Evolutionary conservation across 2,113 vertebrate genomes (phyloP), one percentile per base, ranked within the genome.

Genomic region (Aptenodytes forsteri): DNA sequence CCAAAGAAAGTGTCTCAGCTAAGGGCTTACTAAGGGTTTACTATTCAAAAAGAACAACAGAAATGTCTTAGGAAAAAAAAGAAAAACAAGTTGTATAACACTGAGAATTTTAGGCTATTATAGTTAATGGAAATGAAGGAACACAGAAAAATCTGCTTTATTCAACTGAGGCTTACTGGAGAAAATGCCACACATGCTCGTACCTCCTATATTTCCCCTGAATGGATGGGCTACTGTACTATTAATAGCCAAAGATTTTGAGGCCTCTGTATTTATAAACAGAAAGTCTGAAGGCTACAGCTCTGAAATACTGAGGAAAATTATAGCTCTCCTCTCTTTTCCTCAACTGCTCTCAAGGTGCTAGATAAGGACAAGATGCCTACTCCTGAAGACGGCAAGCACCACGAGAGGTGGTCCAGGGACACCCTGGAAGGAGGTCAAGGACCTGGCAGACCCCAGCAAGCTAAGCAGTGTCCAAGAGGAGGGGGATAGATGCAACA

Each of bases 401-500:
- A 36, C 6, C 16, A 21, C 7, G 25, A 30, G 9, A 3, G 2
- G 10, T 9, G 25, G 29, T 9, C 27, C 8, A 27, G 3, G 11
- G 17, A 15, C 2, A 16, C 14, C 18, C 40, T 66, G n/a, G 7
- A 46, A 62, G 32, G 46, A 61, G 3, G 11, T n/a, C 20, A 42
- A 56, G 20, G 34, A 61, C 5, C 26, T 32, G 13, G 34, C 7
- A 56, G 46, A 56, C 3, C 3, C 9, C 36, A 67, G 32, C 11
- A 49, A 46, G 16, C 30, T 36, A 58, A 71, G 8, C 15, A 78
- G 18, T 1, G 10, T 22, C 27, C 27, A 59, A 32, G 32, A 46
- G 6, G 5, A 81, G 54, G 29, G 2, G 20, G 4, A 5, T 8
- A 70, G 16, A 34, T 49, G 12, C 26, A 52, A 38, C 16, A 83